A percentile compares a stretch with the other conserved stretches of the same genome.
Conservation (phyloP, 1,140 invertebrate genomes). For the Aphaenogaster ashmeadi region DNA sequence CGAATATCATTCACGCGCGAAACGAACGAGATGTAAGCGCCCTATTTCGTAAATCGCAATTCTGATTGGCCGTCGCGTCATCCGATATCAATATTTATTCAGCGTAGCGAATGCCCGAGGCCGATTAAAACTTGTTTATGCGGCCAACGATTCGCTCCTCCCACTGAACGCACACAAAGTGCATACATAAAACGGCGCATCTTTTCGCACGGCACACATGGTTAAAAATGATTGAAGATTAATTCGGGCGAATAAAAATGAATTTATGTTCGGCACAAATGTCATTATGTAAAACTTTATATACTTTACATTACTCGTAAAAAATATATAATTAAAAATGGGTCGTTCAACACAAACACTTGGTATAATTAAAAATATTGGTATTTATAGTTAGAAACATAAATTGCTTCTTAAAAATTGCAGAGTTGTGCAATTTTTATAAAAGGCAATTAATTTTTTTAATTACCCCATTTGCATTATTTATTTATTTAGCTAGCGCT, state of each 20-base stretch:
- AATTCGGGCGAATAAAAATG: slow-evolving; percentile 10
- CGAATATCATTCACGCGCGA: slow-evolving; percentile 53
- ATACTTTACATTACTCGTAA: slow-evolving; percentile 17
- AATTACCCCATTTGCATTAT: slow-evolving; percentile 9
- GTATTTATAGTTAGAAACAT: slow-evolving; percentile 25
- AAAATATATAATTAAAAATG: slow-evolving; percentile 41
- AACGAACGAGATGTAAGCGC: slow-evolving; percentile 71
- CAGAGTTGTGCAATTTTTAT: not conserved
- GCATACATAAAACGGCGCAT: slow-evolving; percentile 57
- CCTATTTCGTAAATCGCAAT: slow-evolving; percentile 76
- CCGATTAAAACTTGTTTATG: slow-evolving; percentile 86
- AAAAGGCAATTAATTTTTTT: slow-evolving; percentile 23
- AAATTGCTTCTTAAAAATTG: not conserved
- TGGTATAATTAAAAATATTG: slow-evolving; percentile 30
- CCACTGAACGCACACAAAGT: slow-evolving; percentile 70
- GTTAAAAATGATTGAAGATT: slow-evolving; percentile 52
- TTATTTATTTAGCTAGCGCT: slow-evolving; percentile 7
- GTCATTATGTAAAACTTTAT: slow-evolving; percentile 24
- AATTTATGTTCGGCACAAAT: slow-evolving; percentile 24
- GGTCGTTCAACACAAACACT: no score
- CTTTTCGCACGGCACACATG: slow-evolving; percentile 8
- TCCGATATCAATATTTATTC: slow-evolving; percentile 86
- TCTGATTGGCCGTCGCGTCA: slow-evolving; percentile 84
- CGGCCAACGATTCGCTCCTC: slow-evolving; percentile 84
- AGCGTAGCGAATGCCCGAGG: slow-evolving; percentile 82